Evolutionary conservation across 2,888 invertebrate species (phyloP), one percentile per base, ranked within the genome.

Genomic region (Xestia ashworthii): DNA sequence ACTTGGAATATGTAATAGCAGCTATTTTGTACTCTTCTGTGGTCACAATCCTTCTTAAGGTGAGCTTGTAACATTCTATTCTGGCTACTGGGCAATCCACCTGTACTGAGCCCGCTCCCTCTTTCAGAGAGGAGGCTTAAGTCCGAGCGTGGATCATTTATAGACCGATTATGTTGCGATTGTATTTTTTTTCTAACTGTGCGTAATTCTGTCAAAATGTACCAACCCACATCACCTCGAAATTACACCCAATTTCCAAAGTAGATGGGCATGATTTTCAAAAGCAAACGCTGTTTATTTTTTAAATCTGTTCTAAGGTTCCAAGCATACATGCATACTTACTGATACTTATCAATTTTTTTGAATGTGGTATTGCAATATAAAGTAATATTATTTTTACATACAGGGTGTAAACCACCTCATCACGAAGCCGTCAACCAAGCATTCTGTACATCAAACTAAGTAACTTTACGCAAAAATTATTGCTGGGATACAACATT

Each of bases 1-100:
- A 90, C 38, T 12, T 91, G 41, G 88, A 90, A 70, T 71, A 71
- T 0, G 8, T 84, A 6, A 62, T 87, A 1, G 70, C 75, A 1
- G 88, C 85, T 0, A 16, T 84, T 6, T 3, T 90, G 8, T 90
- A 87, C 62, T 73, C 84, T 3, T 5, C 78, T 1, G 41, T 78
- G 0, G 77, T 75, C 4, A 76, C 87, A 0, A 8, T 80, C 0
- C 22, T 90, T 5, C n/a, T 90, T 6, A 90, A 79, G 76, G 86
- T 86, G 65, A 74, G 70, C 22, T 44, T 44, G 14, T 46, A 22
- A 41, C 6, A 60, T 60, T 58, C 3, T 79, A 48, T 19, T 5
- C 22, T 55, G 16, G 16, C 6, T 50, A 50, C 50, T 53, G 53
- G 53, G 9, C 53, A 53, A 53, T 55, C 55, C 5, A n/a, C 11